phyloP scores from a whole-genome alignment of 2,888 invertebrate genomes.

The Cantharis rufa region DNA sequence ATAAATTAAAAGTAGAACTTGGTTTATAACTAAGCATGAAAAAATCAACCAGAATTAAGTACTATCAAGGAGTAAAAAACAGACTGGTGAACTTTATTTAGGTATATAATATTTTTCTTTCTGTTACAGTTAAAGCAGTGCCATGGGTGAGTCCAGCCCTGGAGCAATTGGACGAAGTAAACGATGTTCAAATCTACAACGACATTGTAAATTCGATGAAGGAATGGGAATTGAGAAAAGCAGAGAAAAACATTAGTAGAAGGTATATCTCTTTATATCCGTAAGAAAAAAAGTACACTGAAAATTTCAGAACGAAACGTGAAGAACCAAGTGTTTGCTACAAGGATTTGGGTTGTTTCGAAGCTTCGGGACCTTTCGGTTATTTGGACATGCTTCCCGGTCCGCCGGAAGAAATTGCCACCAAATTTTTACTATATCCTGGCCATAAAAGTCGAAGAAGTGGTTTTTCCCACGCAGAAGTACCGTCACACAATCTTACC shows the following conservation, averaged over 20 bases:
- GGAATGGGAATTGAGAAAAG: slow-evolving; percentile 67
- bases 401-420: slow-evolving; percentile 83
- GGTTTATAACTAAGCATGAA: too few species aligned
- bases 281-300: background rate
- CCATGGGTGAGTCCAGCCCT: slow-evolving; percentile 57
- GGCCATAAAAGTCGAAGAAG: slow-evolving; percentile 58
- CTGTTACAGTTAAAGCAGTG: slow-evolving; percentile 14
- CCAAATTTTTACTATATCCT: slow-evolving; percentile 79
- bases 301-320: slow-evolving; percentile 66
- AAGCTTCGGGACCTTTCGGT: slow-evolving; percentile 86
- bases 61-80: too few species aligned
- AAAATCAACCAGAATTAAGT: too few species aligned
- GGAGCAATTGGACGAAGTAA: slow-evolving; percentile 73
- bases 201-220: slow-evolving; percentile 75
- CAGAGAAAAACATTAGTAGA: slow-evolving; percentile 52
- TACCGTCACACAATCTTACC: slow-evolving; percentile 74
- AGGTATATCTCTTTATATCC: background rate
- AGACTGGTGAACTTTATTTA: background rate
- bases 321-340: slow-evolving; percentile 82
- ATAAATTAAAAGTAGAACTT: too few species aligned
- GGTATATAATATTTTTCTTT: background rate
- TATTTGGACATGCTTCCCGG: slow-evolving; percentile 89
- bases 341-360: slow-evolving; percentile 88
- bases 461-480: slow-evolving; percentile 67
- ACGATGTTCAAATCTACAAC: slow-evolving; percentile 71